Conservation (phyloP, 1,140 invertebrate species). For the Aphaenogaster floridana region DNA sequence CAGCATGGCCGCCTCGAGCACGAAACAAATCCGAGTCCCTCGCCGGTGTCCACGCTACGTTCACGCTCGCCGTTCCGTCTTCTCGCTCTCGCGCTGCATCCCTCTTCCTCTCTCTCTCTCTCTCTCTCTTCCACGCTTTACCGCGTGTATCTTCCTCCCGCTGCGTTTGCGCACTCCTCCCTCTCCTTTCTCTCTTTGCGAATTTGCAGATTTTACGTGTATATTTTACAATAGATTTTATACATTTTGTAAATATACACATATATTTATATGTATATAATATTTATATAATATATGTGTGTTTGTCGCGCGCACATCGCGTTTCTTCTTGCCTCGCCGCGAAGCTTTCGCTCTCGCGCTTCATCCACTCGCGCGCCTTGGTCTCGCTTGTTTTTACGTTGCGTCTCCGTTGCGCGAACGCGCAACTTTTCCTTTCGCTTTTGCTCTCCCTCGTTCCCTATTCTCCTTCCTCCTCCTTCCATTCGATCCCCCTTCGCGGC, state of each 20-base stretch:
- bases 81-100: slow-evolving; percentile 24
- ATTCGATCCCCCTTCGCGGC: slow-evolving; percentile 8
- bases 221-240: neutral
- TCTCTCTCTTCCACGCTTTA: slow-evolving; percentile 3
- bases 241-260: too few species aligned
- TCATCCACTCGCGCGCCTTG: neutral
- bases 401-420: slow-evolving; percentile 40
- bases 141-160: neutral
- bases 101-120: slow-evolving; percentile 1
- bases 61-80: slow-evolving; percentile 9
- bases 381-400: slow-evolving; percentile 36
- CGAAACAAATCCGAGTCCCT: slow-evolving; percentile 70
- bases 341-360: slow-evolving; percentile 42
- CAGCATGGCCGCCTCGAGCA: slow-evolving; percentile 74
- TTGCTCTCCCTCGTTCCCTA: slow-evolving; percentile 32
- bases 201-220: neutral
- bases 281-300: neutral
- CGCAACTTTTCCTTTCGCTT: slow-evolving; percentile 61
- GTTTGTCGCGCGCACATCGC: neutral
- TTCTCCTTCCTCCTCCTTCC: slow-evolving; percentile 48
- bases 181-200: slow-evolving; percentile 9
- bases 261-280: neutral
- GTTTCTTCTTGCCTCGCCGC: neutral
- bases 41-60: slow-evolving; percentile 66
- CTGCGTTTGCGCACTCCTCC: neutral